Conservation (phyloP, 1,140 invertebrate species). For the Drosophila insularis region DNA sequence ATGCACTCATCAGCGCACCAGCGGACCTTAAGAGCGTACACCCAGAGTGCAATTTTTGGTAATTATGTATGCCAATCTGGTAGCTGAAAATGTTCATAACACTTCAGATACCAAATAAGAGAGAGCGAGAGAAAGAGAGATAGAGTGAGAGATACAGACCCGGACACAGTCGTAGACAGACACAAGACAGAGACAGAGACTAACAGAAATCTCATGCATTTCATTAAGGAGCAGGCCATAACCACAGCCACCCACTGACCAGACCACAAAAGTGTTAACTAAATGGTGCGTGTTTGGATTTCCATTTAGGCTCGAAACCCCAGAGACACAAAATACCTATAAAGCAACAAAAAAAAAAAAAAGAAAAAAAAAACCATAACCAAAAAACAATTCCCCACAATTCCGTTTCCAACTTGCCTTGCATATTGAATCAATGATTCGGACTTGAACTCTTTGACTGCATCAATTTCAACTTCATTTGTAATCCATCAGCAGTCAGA, state of each 20-base stretch:
- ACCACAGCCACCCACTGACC: slow-evolving; percentile 31
- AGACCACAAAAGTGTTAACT: slow-evolving; percentile 56
- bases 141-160: not conserved
- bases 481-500: slow-evolving; percentile 67
- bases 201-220: slow-evolving; percentile 54
- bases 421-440: slow-evolving; percentile 68
- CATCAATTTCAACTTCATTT: slow-evolving; percentile 63
- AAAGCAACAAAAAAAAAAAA: too few relatives aligned
- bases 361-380: slow-evolving; percentile 10
- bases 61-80: slow-evolving; percentile 74
- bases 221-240: slow-evolving; percentile 44
- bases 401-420: slow-evolving; percentile 51
- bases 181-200: slow-evolving; percentile 12
- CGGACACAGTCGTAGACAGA: too few relatives aligned
- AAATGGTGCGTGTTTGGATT: slow-evolving; percentile 70
- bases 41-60: slow-evolving; percentile 63
- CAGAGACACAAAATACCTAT: not conserved
- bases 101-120: slow-evolving; percentile 49
- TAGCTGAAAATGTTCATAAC: slow-evolving; percentile 68
- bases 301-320: slow-evolving; percentile 60
- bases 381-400: slow-evolving; percentile 39
- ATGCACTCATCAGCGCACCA: slow-evolving; percentile 58
- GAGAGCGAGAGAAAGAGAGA: slow-evolving; percentile 15
- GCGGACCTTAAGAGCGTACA: slow-evolving; percentile 39
- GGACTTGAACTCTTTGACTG: slow-evolving; percentile 43